A percentile compares a stretch with the other conserved stretches of the same genome.
Evolutionary conservation across 2,888 invertebrate genomes (phyloP).

Genomic region (Pammene fasciana): DNA sequence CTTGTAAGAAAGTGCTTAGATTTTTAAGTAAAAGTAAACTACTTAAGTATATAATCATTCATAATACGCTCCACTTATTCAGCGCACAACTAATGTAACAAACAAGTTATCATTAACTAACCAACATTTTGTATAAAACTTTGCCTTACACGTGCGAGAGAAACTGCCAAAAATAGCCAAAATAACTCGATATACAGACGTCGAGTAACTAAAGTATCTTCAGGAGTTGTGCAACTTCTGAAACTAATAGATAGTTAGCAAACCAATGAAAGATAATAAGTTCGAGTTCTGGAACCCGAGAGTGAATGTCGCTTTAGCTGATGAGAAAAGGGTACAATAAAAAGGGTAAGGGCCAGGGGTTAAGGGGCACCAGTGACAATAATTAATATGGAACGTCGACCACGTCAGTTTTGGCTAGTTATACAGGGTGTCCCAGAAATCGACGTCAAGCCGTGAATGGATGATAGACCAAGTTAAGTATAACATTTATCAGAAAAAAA

Average conservation of each 20-base stretch:
- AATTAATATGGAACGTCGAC: too few relatives aligned
- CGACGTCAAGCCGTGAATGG: too few relatives aligned
- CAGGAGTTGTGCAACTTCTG: conserved; percentile 24
- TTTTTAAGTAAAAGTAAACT: too few relatives aligned
- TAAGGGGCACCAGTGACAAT: too few relatives aligned
- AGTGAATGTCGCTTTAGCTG: neutral
- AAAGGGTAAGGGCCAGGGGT: too few relatives aligned
- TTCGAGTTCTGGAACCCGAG: neutral
- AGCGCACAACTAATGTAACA: neutral
- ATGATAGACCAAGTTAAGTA: too few relatives aligned
- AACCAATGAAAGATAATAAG: conserved; percentile 20
- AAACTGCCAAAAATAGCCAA: conserved; percentile 9
- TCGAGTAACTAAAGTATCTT: conserved; percentile 6
- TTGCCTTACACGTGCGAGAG: conserved; percentile 6
- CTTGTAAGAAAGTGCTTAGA: too few relatives aligned
- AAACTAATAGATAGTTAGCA: conserved; percentile 31
- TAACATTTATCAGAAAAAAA: too few relatives aligned
- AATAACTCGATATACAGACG: conserved; percentile 8
- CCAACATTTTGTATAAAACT: conserved; percentile 16
- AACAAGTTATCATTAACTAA: neutral
- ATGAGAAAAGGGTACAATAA: neutral
- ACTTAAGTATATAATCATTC: too few relatives aligned
- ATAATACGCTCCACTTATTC: too few relatives aligned
- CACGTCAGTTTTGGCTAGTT: too few relatives aligned
- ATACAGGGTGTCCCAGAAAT: too few relatives aligned